Evolutionary conservation across 2,113 vertebrate genomes (phyloP), one percentile per base, ranked within the genome.

Genomic region (Chaetura pelagica): DNA sequence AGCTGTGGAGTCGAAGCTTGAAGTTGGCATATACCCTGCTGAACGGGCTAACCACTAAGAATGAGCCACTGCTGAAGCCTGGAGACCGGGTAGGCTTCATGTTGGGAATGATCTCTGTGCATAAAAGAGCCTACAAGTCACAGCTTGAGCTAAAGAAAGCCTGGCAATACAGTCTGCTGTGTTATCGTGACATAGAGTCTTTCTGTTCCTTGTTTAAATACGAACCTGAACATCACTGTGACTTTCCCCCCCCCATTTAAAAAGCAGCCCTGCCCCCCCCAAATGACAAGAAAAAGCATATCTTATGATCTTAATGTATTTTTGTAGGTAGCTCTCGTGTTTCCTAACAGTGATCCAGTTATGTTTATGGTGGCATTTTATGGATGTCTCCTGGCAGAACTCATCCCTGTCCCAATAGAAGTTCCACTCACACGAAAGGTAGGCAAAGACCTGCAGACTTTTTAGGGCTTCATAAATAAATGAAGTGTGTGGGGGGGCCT

Each of bases 311-410:
- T 76, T 74, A 58, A 32, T 92, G 3, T 74, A 6, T 88, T 73
- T 52, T 93, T 91, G 34, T 71, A 99, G 99, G 99, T 99, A 84
- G 99, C 99, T 19, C 99, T 99, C 0, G 99, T 99, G 68, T 99
- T 99, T 96, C 99, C 99, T 11, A 99, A 99, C 91, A 99, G 98
- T 15, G 99, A 99, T 93, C 99, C 99, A 0, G 99, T 99, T 91
- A 99, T 98, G 99, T 99, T 99, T 97, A 99, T 99, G 98, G 99
- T 99, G 96, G 99, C 99, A 2, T 99, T 99, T 97, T 99, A 99
- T 24, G 99, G 99, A 83, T 99, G 99, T 96, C 98, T 99, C 32
- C 97, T 99, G 96, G 99, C 99, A 9, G 99, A 99, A 95, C 97
- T 99, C 93, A 98, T 99, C 84, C 99, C 99, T 59, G 99, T 99